Conservation (phyloP, 1,140 invertebrate species). For the Eueides isabella region DNA sequence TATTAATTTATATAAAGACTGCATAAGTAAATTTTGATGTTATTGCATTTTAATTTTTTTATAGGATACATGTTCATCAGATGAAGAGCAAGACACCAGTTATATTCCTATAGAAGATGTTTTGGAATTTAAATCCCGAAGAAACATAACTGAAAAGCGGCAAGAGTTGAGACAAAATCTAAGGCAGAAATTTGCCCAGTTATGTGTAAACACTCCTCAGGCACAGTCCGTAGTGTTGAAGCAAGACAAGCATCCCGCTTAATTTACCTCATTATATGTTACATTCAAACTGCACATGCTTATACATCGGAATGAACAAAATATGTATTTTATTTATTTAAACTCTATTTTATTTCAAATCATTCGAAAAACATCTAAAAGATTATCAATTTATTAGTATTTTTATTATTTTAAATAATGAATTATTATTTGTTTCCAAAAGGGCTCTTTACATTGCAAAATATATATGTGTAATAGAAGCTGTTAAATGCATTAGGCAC, state of each 20-base stretch:
- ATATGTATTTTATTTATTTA: slow-evolving; percentile 5
- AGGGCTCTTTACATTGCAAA: neutral
- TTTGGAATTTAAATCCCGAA: slow-evolving; percentile 89
- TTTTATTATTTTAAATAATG: neutral
- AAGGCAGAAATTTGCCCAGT: slow-evolving; percentile 90
- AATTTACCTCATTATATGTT: slow-evolving; percentile 44
- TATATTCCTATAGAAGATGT: slow-evolving; percentile 95
- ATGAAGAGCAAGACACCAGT: slow-evolving; percentile 89
- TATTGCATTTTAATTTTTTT: neutral
- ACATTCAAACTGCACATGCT: slow-evolving; percentile 66
- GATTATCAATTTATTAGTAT: slow-evolving; percentile 5
- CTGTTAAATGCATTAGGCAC: slow-evolving; percentile 1
- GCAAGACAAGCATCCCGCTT: slow-evolving; percentile 56
- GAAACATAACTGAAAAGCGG: slow-evolving; percentile 90
- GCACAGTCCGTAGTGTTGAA: slow-evolving; percentile 43
- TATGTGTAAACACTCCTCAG: slow-evolving; percentile 84
- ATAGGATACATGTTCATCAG: slow-evolving; percentile 84
- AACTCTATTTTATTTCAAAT: slow-evolving; percentile 22
- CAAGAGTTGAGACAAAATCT: slow-evolving; percentile 91
- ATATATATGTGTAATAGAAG: slow-evolving; percentile 9
- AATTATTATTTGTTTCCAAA: neutral
- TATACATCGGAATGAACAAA: slow-evolving; percentile 10
- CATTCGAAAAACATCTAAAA: neutral
- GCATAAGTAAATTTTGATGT: no score
- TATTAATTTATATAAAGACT: no score